A percentile compares a stretch with the other conserved stretches of the same genome.
These are phyloP conservation scores for Chesias legatella DNA, from an alignment of 2,888 invertebrate species.

Conservation along the genomic window DNA sequence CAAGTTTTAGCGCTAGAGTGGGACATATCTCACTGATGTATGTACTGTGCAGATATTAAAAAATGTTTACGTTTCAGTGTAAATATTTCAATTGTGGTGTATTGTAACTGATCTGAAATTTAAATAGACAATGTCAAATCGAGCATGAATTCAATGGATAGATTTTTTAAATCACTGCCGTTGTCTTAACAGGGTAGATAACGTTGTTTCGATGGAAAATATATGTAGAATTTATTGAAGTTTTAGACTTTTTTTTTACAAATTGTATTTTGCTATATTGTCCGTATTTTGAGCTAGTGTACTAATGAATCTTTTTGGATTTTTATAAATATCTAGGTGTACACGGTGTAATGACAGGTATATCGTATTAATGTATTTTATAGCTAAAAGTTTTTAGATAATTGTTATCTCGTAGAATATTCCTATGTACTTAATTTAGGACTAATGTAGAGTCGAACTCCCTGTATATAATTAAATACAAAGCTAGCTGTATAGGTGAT, in stretches of 20 bases:
- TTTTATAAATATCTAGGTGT: constrained; percentile 27
- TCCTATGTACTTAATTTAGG: constrained; percentile 8
- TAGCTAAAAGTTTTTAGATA: constrained; percentile 22
- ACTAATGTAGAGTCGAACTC: constrained; percentile 6
- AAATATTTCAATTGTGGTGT: constrained; percentile 12
- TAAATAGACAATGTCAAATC: constrained; percentile 13
- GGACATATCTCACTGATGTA: constrained; percentile 7
- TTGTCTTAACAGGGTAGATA: constrained; percentile 20
- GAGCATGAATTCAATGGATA: constrained; percentile 21
- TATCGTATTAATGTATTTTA: constrained; percentile 19
- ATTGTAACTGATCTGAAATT: constrained; percentile 4
- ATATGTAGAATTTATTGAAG: constrained; percentile 18
- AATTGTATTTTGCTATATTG: constrained; percentile 18
- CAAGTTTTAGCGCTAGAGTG: constrained; percentile 25
- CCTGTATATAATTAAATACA: constrained; percentile 7
- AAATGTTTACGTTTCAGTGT: constrained; percentile 12
- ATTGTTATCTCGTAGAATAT: constrained; percentile 13
- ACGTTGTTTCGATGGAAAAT: constrained; percentile 13
- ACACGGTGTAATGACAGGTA: constrained; percentile 26
- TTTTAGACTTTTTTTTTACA: constrained; percentile 18
- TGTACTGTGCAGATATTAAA: constrained; percentile 6
- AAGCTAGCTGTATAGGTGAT: constrained; percentile 10
- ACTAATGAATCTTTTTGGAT: constrained; percentile 21
- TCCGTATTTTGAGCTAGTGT: constrained; percentile 22
- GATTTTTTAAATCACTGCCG: constrained; percentile 5